Evolutionary conservation across 23 tunicate species (phyloP), one percentile per base, ranked within the genome.

Genomic region (Phallusia fumigata): DNA sequence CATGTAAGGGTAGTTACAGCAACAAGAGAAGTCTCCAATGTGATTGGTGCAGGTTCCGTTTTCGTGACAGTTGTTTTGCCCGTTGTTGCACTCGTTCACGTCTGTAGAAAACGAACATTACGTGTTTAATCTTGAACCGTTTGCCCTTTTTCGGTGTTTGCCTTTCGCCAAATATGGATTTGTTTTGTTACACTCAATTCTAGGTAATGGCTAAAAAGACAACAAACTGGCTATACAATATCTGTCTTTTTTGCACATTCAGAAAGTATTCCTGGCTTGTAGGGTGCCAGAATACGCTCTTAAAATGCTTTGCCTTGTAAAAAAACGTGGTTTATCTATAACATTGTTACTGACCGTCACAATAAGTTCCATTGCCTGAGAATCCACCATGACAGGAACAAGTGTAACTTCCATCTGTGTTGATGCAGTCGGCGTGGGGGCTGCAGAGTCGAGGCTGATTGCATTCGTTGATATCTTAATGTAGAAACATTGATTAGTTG

Each of bases 331-430:
- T 22, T 24, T 21, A 21, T 6, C 15, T 22, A 58, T 58, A 58
- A 58, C 69, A 21, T 6, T 5, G 47, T 40, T 10, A 21, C 69
- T 58, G 3, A 58, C 69, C 69, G 28, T 58, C 69, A 16, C 69
- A 58, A 58, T 58, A 58, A 21, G 28, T 21, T 21, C 69, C 69
- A 16, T 58, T 58, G 2, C 69, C 69, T 22, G 69, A 21, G 69
- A 58, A 58, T 58, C 69, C 69, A 22, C 69, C 69, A 58, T 58
- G 69, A 58, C 69, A 58, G 11, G 69, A 58, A 13, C 69, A 58
- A 6, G 69, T 58, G 28, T 21, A 58, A 24, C 69, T 58, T 58
- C 69, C 69, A 21, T 58, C 69, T 22, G 69, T 58, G 69, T 58
- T 58, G 28, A 24, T 58, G 28, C 69, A 58, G 28, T 58, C 69